These are phyloP conservation scores for Patella vulgata DNA, from an alignment of 1,140 invertebrate species.

Conservation along the genomic window DNA sequence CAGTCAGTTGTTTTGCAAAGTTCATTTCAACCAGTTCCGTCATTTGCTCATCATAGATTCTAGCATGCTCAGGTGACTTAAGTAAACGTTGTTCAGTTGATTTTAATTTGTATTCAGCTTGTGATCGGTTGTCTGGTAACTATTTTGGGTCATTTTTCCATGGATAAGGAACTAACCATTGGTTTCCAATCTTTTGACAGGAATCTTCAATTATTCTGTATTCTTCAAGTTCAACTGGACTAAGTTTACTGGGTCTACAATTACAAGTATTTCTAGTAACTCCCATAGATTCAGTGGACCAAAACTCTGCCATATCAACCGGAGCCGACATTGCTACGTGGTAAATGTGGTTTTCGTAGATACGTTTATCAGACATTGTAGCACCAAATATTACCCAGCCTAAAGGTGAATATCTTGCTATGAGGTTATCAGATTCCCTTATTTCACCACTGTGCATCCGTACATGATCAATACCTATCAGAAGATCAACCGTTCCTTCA, in stretches of 20 bases:
- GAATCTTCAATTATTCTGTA: conserved; percentile 4
- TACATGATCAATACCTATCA: no score
- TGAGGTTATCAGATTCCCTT: no score
- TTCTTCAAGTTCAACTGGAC: conserved; percentile 3
- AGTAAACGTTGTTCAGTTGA: conserved; percentile 16
- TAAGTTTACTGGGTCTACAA: conserved; percentile 15
- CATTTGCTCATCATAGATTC: conserved; percentile 20
- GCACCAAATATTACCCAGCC: no score
- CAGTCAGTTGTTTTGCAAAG: conserved; percentile 10
- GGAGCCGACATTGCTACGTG: background rate
- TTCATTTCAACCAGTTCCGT: conserved; percentile 9
- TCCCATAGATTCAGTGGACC: conserved; percentile 7
- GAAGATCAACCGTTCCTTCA: no score
- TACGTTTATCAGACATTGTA: no score
- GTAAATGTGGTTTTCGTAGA: no score
- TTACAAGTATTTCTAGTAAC: background rate
- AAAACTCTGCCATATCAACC: background rate
- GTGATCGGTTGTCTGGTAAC: conserved; percentile 13
- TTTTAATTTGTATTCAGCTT: conserved; percentile 9
- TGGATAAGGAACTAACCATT: conserved; percentile 13
- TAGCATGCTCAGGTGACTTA: conserved; percentile 7
- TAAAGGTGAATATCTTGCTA: no score
- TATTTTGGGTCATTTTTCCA: conserved; percentile 18
- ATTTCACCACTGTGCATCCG: no score
- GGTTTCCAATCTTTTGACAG: conserved; percentile 3